Evolutionary conservation across 2,888 invertebrate genomes (phyloP), one percentile per base, ranked within the genome.

Genomic region (Scrobipalpa atriplicella): DNA sequence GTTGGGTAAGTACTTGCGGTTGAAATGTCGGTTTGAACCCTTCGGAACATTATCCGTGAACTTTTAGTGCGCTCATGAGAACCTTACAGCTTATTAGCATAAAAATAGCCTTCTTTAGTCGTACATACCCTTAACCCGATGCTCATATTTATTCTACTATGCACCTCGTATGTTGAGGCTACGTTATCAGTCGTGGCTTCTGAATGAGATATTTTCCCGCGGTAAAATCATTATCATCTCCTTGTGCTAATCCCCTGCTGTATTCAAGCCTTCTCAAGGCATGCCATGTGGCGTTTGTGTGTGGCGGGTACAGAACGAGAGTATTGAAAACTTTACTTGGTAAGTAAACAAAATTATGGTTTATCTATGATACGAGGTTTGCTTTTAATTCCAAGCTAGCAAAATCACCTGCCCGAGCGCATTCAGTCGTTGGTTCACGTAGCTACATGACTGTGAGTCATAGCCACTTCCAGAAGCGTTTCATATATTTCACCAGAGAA

Each of bases 71-170:
- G 38, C 66, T 66, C 62, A 13, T 18, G 66, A 62, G 66, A 62
- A 66, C 66, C 66, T 52, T 62, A 62, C 39, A 52, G 21, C 62
- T 52, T 66, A 66, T 66, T 61, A 62, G 62, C 66, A 66, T 66
- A 62, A 66, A 66, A 62, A 66, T 66, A 19, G 62, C 66, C 66
- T 66, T 52, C n/a, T 61, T 66, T 21, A 21, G 51, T 52, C 54
- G 13, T 11, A 63, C 29, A 18, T 47, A 47, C n/a, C n/a, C 21
- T 41, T 58, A 58, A 43, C 60, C 51, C 52, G 39, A 62, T 62
- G 21, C 29, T 18, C 52, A 39, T 54, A 61, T 66, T 66, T 63
- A 38, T 18, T 16, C 47, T 47, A 8, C n/a, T 16, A 47, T 7
- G 3, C 1, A 47, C 29, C 29, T 5, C 47, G n/a, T 16, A 47